Evolutionary conservation across 2,113 vertebrate species (phyloP).

Genomic region (Dipodomys stephensi): DNA sequence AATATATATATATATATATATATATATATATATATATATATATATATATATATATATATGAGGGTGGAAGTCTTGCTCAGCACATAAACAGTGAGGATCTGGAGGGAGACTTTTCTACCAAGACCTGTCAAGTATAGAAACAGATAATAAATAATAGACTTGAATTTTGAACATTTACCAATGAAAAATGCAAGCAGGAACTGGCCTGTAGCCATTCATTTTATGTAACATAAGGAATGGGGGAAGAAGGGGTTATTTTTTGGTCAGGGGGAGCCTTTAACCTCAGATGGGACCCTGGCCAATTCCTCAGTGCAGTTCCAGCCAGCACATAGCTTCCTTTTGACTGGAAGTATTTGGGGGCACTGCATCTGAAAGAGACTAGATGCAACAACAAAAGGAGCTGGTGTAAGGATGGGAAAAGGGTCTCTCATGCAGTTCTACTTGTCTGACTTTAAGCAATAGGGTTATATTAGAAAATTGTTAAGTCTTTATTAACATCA

Average conservation of each 20-base stretch:
- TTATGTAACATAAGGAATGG: slow-evolving; percentile 21
- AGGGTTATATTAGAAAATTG: slow-evolving; percentile 76
- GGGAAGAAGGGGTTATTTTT: slow-evolving; percentile 55
- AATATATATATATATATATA: not conserved
- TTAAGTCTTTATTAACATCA: slow-evolving; percentile 70
- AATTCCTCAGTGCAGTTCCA: slow-evolving; percentile 50
- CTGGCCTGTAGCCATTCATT: not conserved
- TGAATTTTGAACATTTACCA: slow-evolving; percentile 51
- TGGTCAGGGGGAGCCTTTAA: not conserved
- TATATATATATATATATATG: not conserved
- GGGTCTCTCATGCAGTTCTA: not conserved
- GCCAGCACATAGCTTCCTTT: slow-evolving; percentile 54
- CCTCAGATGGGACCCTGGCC: slow-evolving; percentile 56
- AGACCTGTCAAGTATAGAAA: slow-evolving; percentile 36
- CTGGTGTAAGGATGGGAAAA: slow-evolving; percentile 73
- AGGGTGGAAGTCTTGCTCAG: not conserved
- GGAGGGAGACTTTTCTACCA: slow-evolving; percentile 33
- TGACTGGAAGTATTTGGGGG: slow-evolving; percentile 67
- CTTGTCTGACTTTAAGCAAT: slow-evolving; percentile 63
- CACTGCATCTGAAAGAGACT: slow-evolving; percentile 56
- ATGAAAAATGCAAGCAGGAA: slow-evolving; percentile 63
- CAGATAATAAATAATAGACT: slow-evolving; percentile 55
- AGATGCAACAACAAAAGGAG: slow-evolving; percentile 75
- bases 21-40: not conserved
- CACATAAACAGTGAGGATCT: slow-evolving; percentile 41